A percentile compares a stretch with the other conserved stretches of the same genome.
Evolutionary conservation across 2,888 invertebrate species (phyloP).

Genomic region (Cosmia trapezina): DNA sequence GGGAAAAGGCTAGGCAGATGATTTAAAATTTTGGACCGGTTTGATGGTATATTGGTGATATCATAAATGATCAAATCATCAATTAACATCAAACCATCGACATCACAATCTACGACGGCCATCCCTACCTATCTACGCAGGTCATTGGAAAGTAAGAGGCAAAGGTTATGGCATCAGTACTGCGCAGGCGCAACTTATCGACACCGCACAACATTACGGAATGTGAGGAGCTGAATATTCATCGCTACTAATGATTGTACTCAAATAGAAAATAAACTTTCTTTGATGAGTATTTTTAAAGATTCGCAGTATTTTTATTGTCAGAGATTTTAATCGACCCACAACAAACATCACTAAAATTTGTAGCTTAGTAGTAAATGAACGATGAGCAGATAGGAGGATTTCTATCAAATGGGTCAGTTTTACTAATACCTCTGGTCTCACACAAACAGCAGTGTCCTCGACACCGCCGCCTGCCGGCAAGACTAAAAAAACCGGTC

Average conservation of each 20-base stretch:
- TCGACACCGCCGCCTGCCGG: neutral
- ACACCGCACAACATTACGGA: constrained; percentile 48
- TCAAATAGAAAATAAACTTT: constrained; percentile 11
- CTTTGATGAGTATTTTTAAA: neutral
- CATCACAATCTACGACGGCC: constrained; percentile 35
- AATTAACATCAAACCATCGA: constrained; percentile 35
- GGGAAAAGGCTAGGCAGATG: too few relatives aligned
- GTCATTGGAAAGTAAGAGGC: constrained; percentile 85
- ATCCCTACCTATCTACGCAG: constrained; percentile 71
- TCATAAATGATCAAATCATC: constrained; percentile 4
- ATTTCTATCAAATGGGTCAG: neutral
- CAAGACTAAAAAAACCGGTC: too few relatives aligned
- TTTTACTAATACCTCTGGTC: neutral
- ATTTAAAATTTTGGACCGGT: neutral
- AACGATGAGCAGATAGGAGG: too few relatives aligned
- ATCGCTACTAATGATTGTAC: constrained; percentile 46
- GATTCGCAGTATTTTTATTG: neutral
- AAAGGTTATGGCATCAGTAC: constrained; percentile 76
- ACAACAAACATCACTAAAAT: neutral
- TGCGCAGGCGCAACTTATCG: constrained; percentile 61
- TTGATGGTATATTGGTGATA: too few relatives aligned
- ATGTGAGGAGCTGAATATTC: constrained; percentile 58
- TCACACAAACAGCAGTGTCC: neutral
- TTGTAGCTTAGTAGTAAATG: too few relatives aligned
- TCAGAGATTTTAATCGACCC: neutral